phyloP scores from a whole-genome alignment of 2,888 invertebrate genomes.

The Atethmia centrago region DNA sequence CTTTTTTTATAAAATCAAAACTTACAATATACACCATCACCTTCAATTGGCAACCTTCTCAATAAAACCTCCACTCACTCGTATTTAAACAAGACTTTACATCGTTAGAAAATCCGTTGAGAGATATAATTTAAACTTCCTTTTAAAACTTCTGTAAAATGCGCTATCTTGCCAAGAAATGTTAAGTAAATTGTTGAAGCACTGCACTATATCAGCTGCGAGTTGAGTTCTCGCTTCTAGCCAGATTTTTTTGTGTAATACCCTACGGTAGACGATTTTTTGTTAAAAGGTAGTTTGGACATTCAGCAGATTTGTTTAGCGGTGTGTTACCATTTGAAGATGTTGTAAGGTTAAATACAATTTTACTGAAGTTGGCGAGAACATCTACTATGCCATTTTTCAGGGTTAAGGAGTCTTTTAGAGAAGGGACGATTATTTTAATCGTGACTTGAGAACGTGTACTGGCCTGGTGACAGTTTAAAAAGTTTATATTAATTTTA shows the following conservation, averaged over 20 bases:
- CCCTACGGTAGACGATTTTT: constrained; percentile 13
- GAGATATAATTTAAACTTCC: constrained; percentile 46
- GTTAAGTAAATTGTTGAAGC: constrained; percentile 53
- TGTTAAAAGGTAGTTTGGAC: background rate
- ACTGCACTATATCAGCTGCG: constrained; percentile 51
- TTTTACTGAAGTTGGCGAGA: background rate
- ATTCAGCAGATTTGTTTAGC: background rate
- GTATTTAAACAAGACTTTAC: constrained; percentile 25
- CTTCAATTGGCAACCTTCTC: background rate
- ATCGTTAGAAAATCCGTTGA: constrained; percentile 28
- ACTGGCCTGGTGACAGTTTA: too few relatives aligned
- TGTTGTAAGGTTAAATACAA: background rate
- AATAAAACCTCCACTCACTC: constrained; percentile 1
- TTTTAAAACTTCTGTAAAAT: constrained; percentile 41
- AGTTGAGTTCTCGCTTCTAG: constrained; percentile 30
- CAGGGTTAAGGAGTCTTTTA: too few relatives aligned
- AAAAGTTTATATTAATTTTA: background rate
- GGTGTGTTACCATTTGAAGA: background rate
- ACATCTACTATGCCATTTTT: background rate
- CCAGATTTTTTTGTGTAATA: constrained; percentile 35
- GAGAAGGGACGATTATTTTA: too few relatives aligned
- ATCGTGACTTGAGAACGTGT: too few relatives aligned
- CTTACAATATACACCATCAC: background rate
- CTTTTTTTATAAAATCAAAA: background rate
- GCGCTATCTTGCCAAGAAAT: constrained; percentile 54